Percentiles rank a stretch among this genome's conserved stretches.
These are phyloP conservation scores for Chiloscyllium punctatum DNA, from an alignment of 2,797 vertebrate species.

Conservation along the genomic window DNA sequence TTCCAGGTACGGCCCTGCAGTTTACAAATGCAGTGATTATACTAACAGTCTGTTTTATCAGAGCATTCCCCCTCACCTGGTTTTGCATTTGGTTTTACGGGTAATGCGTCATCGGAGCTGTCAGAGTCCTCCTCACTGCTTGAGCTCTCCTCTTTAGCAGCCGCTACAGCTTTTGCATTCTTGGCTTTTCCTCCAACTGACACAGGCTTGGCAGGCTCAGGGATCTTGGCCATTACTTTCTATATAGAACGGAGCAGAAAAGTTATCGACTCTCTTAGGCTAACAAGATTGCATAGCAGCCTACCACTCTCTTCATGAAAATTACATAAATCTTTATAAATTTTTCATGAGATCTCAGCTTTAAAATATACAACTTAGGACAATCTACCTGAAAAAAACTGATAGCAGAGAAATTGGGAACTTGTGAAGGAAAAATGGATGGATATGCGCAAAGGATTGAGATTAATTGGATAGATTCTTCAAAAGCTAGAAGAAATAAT, in stretches of 20 bases:
- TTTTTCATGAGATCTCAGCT: background rate
- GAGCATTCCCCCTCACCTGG: constrained; percentile 47
- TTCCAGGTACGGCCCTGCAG: background rate
- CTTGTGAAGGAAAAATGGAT: background rate
- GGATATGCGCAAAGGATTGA: too few species aligned
- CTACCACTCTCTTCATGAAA: background rate
- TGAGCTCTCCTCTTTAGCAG: constrained; percentile 49
- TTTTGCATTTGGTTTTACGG: constrained; percentile 48
- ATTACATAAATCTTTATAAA: background rate
- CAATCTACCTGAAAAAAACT: background rate
- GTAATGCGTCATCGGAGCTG: constrained; percentile 51
- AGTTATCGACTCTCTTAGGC: background rate
- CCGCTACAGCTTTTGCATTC: constrained; percentile 32
- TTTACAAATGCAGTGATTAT: background rate
- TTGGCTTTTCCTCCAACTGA: constrained; percentile 48
- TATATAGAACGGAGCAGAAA: constrained; percentile 40
- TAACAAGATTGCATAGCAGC: background rate
- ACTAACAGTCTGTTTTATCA: background rate
- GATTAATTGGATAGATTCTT: background rate
- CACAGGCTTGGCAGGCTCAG: constrained; percentile 48
- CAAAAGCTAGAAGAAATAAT: background rate
- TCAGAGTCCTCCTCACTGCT: constrained; percentile 62
- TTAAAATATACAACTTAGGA: background rate
- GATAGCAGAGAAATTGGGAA: background rate
- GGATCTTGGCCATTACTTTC: constrained; percentile 39